Conservation (phyloP, 2,888 invertebrate genomes). For the Tethea ocularis region DNA sequence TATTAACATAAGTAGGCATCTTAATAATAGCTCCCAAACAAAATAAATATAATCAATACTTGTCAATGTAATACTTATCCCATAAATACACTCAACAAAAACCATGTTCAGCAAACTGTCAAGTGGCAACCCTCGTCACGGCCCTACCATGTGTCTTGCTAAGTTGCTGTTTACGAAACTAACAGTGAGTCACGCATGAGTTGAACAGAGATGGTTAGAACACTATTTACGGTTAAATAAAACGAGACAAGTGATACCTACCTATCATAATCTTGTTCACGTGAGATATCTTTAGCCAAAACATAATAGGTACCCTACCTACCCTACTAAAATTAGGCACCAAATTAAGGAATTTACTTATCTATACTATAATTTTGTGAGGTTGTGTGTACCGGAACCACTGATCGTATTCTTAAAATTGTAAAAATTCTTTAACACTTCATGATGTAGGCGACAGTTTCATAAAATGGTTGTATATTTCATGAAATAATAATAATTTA, state of each 20-base stretch:
- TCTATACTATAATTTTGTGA: too few relatives aligned
- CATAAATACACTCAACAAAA: not conserved
- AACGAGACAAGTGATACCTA: not conserved
- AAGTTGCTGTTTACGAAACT: not conserved
- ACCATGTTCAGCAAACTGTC: conserved; percentile 1
- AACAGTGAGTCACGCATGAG: conserved; percentile 10
- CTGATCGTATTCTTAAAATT: too few relatives aligned
- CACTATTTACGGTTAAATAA: not conserved
- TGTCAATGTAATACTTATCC: conserved; percentile 1
- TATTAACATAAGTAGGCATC: too few relatives aligned
- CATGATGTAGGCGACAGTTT: too few relatives aligned
- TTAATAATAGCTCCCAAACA: not conserved
- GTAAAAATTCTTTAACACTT: too few relatives aligned
- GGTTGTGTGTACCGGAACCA: too few relatives aligned
- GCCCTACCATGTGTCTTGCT: not conserved
- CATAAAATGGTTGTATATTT: too few relatives aligned
- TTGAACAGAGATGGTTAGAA: not conserved
- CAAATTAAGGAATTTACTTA: too few relatives aligned
- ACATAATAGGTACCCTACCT: too few relatives aligned
- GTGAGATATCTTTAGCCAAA: not conserved
- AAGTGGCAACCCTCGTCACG: not conserved
- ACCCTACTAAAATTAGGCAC: too few relatives aligned
- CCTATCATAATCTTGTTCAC: not conserved
- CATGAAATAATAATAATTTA: too few relatives aligned
- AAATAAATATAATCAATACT: not conserved